Conservation (phyloP, 2,113 vertebrate species). For the Peromyscus polionotus region DNA sequence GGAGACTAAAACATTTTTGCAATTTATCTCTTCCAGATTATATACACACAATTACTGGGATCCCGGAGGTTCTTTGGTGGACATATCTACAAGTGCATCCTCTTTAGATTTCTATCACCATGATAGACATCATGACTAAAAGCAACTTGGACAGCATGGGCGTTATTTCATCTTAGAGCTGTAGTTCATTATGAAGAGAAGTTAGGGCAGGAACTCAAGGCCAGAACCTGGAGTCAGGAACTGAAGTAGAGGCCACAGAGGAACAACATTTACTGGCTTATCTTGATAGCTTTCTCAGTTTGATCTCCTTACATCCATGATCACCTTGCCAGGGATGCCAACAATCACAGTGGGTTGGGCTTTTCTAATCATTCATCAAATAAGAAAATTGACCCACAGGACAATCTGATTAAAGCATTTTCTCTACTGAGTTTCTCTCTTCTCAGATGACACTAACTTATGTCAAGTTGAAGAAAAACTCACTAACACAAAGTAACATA, state of each 20-base stretch:
- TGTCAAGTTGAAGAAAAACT: not conserved
- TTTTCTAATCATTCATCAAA: not conserved
- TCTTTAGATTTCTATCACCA: not conserved
- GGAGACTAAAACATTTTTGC: not conserved
- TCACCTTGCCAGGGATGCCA: not conserved
- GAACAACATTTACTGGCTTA: not conserved
- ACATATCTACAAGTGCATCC: not conserved
- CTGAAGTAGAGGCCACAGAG: not conserved
- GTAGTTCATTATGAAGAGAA: not conserved
- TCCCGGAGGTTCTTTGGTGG: not conserved
- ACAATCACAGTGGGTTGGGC: not conserved
- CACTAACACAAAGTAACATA: not conserved
- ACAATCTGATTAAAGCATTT: not conserved
- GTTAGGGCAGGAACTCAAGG: not conserved
- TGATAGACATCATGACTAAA: not conserved
- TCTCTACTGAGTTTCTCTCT: not conserved
- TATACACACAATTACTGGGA: not conserved
- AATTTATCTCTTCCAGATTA: not conserved
- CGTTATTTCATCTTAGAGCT: not conserved
- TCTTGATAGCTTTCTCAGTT: not conserved
- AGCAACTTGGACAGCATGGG: not conserved
- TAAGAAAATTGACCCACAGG: not conserved
- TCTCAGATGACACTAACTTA: not conserved
- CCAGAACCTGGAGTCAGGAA: not conserved
- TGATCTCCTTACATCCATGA: not conserved